Evolutionary conservation across 2,888 invertebrate species (phyloP).

Genomic region (Himalopsyche anomala): DNA sequence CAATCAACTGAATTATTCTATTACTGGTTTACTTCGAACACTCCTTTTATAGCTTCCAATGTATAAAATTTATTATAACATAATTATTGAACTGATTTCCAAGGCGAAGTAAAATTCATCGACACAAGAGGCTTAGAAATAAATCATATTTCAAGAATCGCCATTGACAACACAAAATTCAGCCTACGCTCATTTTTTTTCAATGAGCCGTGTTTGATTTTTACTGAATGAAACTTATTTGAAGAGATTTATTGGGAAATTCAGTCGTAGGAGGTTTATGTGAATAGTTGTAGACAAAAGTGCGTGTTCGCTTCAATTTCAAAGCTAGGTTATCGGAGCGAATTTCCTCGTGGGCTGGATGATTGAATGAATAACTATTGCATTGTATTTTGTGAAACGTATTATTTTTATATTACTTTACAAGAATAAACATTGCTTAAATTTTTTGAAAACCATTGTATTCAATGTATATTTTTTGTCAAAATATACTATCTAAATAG

Average conservation of each 20-base stretch:
- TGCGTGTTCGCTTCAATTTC: background rate
- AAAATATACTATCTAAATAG: too few relatives aligned
- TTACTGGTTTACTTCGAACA: background rate
- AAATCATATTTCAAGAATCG: background rate
- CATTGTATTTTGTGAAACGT: too few relatives aligned
- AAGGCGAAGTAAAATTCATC: background rate
- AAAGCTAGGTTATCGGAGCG: background rate
- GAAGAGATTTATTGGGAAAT: constrained; percentile 19
- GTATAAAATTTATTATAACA: background rate
- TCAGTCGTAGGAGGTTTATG: background rate
- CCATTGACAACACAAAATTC: constrained; percentile 9
- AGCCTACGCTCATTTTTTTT: background rate
- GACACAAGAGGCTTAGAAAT: background rate
- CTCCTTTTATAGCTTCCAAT: background rate
- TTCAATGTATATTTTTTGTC: too few relatives aligned
- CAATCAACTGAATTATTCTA: too few relatives aligned
- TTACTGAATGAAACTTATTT: constrained; percentile 24
- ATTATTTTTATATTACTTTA: too few relatives aligned
- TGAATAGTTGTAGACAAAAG: constrained; percentile 16
- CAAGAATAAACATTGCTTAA: too few relatives aligned
- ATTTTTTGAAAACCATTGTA: too few relatives aligned
- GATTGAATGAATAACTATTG: background rate
- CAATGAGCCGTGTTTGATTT: constrained; percentile 14
- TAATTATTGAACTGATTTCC: constrained; percentile 3
- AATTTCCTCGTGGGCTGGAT: background rate